Evolutionary conservation across 2,797 vertebrate species (phyloP).

Genomic region (Menidia menidia): DNA sequence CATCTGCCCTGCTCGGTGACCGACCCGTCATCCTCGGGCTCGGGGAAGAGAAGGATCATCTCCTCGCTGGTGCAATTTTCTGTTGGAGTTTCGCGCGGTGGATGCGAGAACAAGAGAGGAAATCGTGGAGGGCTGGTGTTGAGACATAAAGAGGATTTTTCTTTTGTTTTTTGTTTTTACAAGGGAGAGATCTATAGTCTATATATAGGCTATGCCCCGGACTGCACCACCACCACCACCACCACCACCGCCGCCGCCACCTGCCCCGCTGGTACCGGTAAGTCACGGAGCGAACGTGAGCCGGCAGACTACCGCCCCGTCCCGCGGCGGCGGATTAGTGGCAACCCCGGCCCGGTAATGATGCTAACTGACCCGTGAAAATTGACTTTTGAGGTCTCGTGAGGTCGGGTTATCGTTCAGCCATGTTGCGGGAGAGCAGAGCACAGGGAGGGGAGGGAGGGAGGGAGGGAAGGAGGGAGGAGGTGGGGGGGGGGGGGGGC

Average conservation of each 20-base stretch:
- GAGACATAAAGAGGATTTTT: neutral
- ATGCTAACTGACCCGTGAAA: conserved; percentile 66
- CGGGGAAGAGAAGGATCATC: conserved; percentile 47
- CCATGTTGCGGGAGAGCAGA: conserved; percentile 65
- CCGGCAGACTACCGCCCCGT: neutral
- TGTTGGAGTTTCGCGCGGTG: conserved; percentile 6
- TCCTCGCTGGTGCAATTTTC: conserved; percentile 12
- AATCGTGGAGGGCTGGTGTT: neutral
- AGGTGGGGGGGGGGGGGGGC: neutral
- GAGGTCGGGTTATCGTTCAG: conserved; percentile 76
- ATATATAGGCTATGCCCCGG: conserved; percentile 73
- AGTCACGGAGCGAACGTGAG: conserved; percentile 53
- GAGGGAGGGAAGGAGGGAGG: no score
- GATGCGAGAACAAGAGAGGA: neutral
- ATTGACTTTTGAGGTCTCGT: conserved; percentile 72
- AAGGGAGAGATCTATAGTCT: conserved; percentile 44
- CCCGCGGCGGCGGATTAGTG: conserved; percentile 23
- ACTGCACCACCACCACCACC: conserved; percentile 65
- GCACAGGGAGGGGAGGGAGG: no score
- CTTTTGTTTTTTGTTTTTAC: neutral
- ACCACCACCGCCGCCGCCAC: conserved; percentile 47
- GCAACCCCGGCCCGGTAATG: conserved; percentile 11
- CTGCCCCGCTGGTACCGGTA: conserved; percentile 70
- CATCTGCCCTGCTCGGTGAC: conserved; percentile 79
- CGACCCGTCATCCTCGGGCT: conserved; percentile 75